Conservation (phyloP, 2,113 vertebrate species). For the Amazona vittata region DNA sequence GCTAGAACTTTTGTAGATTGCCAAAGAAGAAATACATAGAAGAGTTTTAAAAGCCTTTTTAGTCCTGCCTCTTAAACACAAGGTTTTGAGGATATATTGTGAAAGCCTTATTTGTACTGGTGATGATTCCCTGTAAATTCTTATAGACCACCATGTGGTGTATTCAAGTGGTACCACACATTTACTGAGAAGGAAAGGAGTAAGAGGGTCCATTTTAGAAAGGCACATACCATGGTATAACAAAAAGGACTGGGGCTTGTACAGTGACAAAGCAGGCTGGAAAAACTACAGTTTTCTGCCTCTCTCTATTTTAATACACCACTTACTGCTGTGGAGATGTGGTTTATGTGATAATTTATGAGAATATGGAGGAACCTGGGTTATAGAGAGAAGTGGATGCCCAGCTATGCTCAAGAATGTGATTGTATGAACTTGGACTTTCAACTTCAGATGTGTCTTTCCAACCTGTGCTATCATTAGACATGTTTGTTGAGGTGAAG, state of each 20-base stretch:
- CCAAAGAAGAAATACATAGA: neutral
- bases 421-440: neutral
- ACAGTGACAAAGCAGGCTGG: neutral
- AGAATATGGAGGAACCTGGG: neutral
- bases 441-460: neutral
- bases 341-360: neutral
- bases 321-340: neutral
- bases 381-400: neutral
- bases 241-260: neutral
- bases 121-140: neutral
- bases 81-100: neutral
- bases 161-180: fast-evolving
- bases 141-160: neutral
- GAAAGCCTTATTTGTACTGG: neutral
- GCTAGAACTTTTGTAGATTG: neutral
- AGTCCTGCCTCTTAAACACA: neutral
- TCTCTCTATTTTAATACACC: neutral
- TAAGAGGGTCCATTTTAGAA: neutral
- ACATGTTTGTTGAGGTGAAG: neutral
- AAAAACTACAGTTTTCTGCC: neutral
- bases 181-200: neutral
- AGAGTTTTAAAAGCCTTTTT: neutral
- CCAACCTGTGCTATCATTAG: neutral
- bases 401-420: neutral
- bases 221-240: neutral